These are phyloP conservation scores for Tylochromis polylepis DNA, from an alignment of 2,113 vertebrate species.

Conservation along the genomic window DNA sequence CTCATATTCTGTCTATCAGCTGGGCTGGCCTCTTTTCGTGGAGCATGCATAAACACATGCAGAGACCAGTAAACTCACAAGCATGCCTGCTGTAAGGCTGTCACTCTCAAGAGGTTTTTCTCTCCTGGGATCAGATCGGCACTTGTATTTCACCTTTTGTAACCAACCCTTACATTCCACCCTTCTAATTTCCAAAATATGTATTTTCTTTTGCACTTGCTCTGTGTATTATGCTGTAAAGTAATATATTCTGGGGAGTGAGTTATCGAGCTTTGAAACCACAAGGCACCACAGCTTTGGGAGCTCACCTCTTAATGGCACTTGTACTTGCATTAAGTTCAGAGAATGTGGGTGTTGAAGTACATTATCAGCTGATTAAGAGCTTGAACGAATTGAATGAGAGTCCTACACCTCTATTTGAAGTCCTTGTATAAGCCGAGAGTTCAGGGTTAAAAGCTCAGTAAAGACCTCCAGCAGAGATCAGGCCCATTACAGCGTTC, in stretches of 20 bases:
- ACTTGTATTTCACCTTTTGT: neutral
- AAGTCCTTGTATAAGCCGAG: neutral
- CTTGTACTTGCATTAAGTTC: neutral
- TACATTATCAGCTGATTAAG: neutral
- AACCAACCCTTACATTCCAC: neutral
- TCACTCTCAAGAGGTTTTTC: neutral
- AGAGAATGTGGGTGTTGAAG: neutral
- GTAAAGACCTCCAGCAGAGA: neutral
- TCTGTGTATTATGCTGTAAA: neutral
- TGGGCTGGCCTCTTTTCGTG: conserved; percentile 24
- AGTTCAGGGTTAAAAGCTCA: neutral
- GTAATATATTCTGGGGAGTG: neutral
- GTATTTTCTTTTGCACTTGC: neutral
- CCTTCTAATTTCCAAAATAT: neutral
- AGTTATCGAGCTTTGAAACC: neutral
- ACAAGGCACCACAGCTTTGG: neutral
- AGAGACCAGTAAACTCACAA: conserved; percentile 29
- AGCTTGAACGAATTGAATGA: conserved; percentile 12
- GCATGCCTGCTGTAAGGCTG: conserved; percentile 41
- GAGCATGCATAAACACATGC: conserved; percentile 51
- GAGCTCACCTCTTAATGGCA: conserved; percentile 1
- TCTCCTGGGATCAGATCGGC: neutral
- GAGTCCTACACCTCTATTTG: neutral
- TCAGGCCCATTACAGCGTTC: neutral
- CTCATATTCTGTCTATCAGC: conserved; percentile 8